Conservation (phyloP, 2,113 vertebrate species). For the Oryzias javanicus region DNA sequence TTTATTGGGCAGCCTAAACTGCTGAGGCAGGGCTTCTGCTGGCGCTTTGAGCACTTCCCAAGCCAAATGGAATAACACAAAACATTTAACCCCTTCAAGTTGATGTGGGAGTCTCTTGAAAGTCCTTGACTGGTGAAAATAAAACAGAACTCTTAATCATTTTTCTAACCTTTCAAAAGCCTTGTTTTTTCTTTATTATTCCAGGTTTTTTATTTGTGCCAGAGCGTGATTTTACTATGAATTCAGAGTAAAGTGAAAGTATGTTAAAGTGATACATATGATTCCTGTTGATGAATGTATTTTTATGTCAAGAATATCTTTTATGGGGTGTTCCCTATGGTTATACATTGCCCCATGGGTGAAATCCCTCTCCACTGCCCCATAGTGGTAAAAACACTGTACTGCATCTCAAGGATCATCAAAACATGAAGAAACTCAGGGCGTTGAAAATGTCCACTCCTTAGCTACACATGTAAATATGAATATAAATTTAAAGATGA, state of each 20-base stretch:
- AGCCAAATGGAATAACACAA: constrained; percentile 74
- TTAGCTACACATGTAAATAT: too few species aligned
- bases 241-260: constrained; percentile 4
- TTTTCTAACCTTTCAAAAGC: not conserved
- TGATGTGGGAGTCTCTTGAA: constrained; percentile 18
- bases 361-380: constrained; percentile 60
- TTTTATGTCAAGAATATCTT: constrained; percentile 12
- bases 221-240: not conserved
- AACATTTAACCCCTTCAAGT: constrained; percentile 66
- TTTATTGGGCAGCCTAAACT: constrained; percentile 72
- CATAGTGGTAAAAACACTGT: constrained; percentile 56
- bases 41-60: constrained; percentile 60
- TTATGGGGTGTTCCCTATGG: constrained; percentile 24
- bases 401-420: constrained; percentile 54
- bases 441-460: too few species aligned
- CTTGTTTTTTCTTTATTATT: not conserved
- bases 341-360: constrained; percentile 24
- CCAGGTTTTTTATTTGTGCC: not conserved
- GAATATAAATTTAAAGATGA: too few species aligned
- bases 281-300: not conserved
- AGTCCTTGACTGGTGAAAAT: constrained; percentile 18
- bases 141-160: not conserved
- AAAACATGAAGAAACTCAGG: not conserved
- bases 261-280: constrained; percentile 5
- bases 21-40: constrained; percentile 73